Evolutionary conservation across 2,888 invertebrate species (phyloP), one percentile per base, ranked within the genome.

Genomic region (Tenthredo scrophulariae): DNA sequence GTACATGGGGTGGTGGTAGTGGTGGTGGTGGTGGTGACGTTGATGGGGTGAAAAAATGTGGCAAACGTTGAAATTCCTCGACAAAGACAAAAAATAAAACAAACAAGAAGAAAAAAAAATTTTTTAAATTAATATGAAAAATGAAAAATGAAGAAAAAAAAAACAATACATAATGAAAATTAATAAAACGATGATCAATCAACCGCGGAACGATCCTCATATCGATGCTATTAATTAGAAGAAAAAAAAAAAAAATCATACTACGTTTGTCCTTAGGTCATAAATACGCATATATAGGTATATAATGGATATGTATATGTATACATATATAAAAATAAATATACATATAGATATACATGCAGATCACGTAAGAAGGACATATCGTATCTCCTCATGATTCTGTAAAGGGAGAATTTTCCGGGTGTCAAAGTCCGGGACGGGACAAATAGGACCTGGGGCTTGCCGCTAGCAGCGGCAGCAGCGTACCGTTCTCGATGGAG

Each of bases 381-480:
- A 22, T 65, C 26, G 65, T 65, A 9, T 46, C n/a, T 54, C n/a
- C n/a, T 33, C 33, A 67, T 33, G 67, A 67, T 15, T 33, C 26
- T 67, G 33, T 67, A 33, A 15, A 33, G 67, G 67, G 33, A 18
- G 5, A 67, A 40, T 26, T 46, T 40, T n/a, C n/a, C 67, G 67
- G 29, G 67, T 29, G 67, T 40, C 43, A 54, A 83, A 67, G 83
- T 65, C 67, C 46, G 43, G 67, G 29, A 67, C 83, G 83, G 83
- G 83, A 83, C 83, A 83, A 83, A 83, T 67, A 83, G 83, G 83
- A 83, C 83, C 83, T 67, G 83, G 83, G 46, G 83, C 46, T 65
- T 67, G 67, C 67, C 37, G 80, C 29, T 54, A 22, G 77, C 77
- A 46, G 77, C 10, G 50, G 77, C 22, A 40, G 62, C 37, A 37